Base-by-base conservation (phyloP, 2,888 invertebrate species). In the Unio pictorum region DNA sequence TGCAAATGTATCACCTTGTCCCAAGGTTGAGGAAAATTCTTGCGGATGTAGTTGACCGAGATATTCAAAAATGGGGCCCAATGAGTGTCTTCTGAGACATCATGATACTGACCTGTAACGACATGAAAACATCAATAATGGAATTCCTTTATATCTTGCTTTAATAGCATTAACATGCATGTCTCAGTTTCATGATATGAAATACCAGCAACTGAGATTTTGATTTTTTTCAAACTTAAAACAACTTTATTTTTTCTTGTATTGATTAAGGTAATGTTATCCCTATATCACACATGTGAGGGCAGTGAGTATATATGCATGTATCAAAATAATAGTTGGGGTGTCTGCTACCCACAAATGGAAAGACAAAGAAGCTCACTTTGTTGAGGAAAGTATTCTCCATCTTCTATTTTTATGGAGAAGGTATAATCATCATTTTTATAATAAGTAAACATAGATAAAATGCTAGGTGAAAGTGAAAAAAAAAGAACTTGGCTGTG, bases 21-120 rank as follows among this genome's bases (percentile, higher is more conserved):
- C 87, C 88, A 89, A n/a, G 88, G 88, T 34, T 81, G 80, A 1
- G 87, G 85, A 65, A 85, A 87, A 20, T 78, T 76, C 28, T 74
- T 75, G 30, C 81, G 79, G 71, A 88, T 86, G 80, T 88, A 88
- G 73, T 87, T 84, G 56, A 88, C 79, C 18, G 85, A 82, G 11
- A 84, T 86, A 73, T 87, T 88, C 34, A 87, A 68, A 75, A 88
- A 88, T n/a, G 86, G 86, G 1, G 84, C 81, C 88, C 88, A 89
- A 69, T 89, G 89, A 20, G 87, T 86, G 74, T 88, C 88, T 70
- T 89, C 88, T 7, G 88, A 82, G 15, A 87, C 76, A 64, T 78
- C 68, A 66, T 86, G 85, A 71, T 84, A 87, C 34, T 72, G 70
- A 11, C 86, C 88, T 87, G 68, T 11, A 78, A 63, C 23, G 62